Evolutionary conservation across 2,113 vertebrate species (phyloP).

Genomic region (Xyliphius kryptos): DNA sequence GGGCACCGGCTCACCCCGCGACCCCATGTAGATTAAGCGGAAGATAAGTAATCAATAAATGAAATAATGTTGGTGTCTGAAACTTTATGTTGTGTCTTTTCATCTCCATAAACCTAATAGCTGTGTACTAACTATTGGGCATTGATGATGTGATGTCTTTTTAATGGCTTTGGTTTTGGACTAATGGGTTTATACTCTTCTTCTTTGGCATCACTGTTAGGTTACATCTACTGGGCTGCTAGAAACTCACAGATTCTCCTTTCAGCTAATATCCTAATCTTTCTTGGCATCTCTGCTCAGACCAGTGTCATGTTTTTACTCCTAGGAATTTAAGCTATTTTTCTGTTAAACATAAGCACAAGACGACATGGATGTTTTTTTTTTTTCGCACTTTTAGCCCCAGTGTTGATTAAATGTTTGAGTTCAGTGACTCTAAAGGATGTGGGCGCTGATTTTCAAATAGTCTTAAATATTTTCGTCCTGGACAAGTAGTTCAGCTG

Average conservation of each 20-base stretch:
- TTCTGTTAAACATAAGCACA: constrained; percentile 41
- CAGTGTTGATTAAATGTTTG: constrained; percentile 43
- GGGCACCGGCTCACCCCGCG: too few species aligned
- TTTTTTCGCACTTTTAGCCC: constrained; percentile 45
- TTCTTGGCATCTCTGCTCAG: constrained; percentile 45
- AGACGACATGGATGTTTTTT: constrained; percentile 45
- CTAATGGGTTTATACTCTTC: constrained; percentile 41
- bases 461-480: constrained; percentile 57
- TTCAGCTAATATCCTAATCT: constrained; percentile 51
- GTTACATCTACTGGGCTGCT: constrained; percentile 51
- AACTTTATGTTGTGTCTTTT: too few species aligned
- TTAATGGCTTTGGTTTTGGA: constrained; percentile 17
- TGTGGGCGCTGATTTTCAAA: constrained; percentile 46
- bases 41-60: too few species aligned
- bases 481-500: constrained; percentile 53
- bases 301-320: constrained; percentile 40
- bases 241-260: constrained; percentile 47
- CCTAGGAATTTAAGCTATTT: constrained; percentile 36
- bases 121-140: too few species aligned
- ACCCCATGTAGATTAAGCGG: too few species aligned
- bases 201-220: constrained; percentile 50
- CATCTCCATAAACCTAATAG: too few species aligned
- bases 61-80: too few species aligned
- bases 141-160: too few species aligned
- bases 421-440: constrained; percentile 51